Base-by-base conservation (phyloP, 2,888 invertebrate genomes). In the Anoplius nigerrimus region DNA sequence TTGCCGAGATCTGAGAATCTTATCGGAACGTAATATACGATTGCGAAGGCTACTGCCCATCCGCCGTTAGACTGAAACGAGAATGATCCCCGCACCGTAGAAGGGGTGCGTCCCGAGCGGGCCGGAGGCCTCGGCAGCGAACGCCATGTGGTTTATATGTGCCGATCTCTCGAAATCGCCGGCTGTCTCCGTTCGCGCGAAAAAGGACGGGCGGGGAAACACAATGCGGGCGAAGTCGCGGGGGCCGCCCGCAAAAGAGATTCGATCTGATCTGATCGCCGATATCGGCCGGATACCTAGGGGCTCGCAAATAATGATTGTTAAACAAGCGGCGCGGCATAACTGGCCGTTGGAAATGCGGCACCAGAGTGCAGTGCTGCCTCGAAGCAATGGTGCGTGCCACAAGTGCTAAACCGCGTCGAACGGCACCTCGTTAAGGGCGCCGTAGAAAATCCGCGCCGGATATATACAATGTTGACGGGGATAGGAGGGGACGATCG, bases 221-320 rank as follows among this genome's bases (percentile, higher is more conserved):
- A 79, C 78, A 78, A 79, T 79, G 73, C 69, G 72, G 65, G 69
- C 69, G 71, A 64, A 55, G 73, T 64, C 58, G 46, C 55, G 53
- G 58, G n/a, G 61, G 65, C 74, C 74, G 75, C 72, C 46, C 53
- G 60, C 43, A 58, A 62, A 34, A 72, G 75, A 82, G 79, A 82
- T 82, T 64, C 78, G 80, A 82, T 82, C 80, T 72, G 79, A 83
- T 83, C 79, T 63, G 76, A 69, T 76, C 71, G 34, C 56, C 66
- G 80, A 84, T 84, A 78, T 62, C 77, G 73, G 72, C 71, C 72
- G 69, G 76, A 81, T 81, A 79, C 63, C 75, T 65, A 71, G 60
- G 71, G 66, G 75, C 81, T 84, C 85, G 84, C 86, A 86, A 86
- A 86, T 86, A 86, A 86, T 82, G 86, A 86, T 86, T 84, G 84